Evolutionary conservation across 2,113 vertebrate genomes (phyloP).

Genomic region (Cinclus cinclus): DNA sequence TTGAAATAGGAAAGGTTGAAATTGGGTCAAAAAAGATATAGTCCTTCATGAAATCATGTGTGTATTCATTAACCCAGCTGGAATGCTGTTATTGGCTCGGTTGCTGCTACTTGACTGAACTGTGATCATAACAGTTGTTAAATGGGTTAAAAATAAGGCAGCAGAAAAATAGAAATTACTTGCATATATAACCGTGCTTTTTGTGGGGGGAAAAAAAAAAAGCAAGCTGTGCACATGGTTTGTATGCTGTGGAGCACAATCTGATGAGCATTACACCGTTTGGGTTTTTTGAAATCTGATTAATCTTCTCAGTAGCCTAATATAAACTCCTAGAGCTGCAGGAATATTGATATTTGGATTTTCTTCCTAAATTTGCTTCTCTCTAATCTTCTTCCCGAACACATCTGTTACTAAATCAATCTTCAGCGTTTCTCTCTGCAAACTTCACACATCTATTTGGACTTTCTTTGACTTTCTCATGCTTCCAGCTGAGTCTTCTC

Average conservation of each 20-base stretch:
- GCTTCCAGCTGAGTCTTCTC: not conserved
- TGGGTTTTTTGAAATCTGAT: constrained; percentile 24
- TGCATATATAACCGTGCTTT: not conserved
- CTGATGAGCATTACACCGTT: not conserved
- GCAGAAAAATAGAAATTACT: constrained; percentile 33
- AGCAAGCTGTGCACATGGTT: not conserved
- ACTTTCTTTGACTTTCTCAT: not conserved
- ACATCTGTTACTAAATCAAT: constrained; percentile 51
- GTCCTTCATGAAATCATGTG: constrained; percentile 43
- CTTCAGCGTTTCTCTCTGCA: not conserved
- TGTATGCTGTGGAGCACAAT: not conserved
- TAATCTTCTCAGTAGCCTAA: constrained; percentile 43
- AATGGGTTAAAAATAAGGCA: constrained; percentile 59
- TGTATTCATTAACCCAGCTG: constrained; percentile 55
- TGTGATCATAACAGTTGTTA: constrained; percentile 53
- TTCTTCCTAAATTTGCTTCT: constrained; percentile 15
- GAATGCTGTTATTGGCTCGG: not conserved
- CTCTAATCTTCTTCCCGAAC: constrained; percentile 39
- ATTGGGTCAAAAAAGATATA: constrained; percentile 46
- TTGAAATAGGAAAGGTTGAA: constrained; percentile 39
- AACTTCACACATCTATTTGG: not conserved
- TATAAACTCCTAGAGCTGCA: constrained; percentile 42
- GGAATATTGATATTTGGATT: constrained; percentile 52
- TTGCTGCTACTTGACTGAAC: constrained; percentile 32
- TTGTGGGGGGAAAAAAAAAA: not conserved